These are phyloP conservation scores for Redunca redunca DNA, from an alignment of 2,113 vertebrate genomes.

Conservation along the genomic window DNA sequence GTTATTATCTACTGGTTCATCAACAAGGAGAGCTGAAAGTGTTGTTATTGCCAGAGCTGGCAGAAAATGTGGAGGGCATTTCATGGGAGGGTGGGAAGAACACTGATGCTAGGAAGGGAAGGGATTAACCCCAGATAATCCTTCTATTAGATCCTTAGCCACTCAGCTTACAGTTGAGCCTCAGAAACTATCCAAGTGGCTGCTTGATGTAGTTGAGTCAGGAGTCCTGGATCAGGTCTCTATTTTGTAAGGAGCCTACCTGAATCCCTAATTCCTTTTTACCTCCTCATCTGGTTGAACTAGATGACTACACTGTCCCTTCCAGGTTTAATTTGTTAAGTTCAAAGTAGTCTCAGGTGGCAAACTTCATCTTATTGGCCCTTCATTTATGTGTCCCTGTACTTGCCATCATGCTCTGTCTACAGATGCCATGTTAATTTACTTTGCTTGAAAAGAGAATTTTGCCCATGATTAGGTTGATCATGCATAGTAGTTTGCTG, in stretches of 20 bases:
- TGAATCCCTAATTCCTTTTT: neutral
- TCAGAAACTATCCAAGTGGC: neutral
- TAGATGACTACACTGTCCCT: neutral
- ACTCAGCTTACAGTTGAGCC: neutral
- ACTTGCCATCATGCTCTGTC: neutral
- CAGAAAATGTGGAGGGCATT: neutral
- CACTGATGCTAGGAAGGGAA: neutral
- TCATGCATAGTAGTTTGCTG: neutral
- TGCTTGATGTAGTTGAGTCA: neutral
- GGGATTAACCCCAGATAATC: neutral
- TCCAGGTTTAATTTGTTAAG: neutral
- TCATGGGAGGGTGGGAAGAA: neutral
- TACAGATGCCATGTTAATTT: neutral
- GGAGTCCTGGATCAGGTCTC: neutral
- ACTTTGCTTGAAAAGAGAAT: neutral
- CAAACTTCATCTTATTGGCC: neutral
- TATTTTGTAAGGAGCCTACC: neutral
- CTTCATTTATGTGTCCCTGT: neutral
- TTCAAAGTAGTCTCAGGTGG: neutral
- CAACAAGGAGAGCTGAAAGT: neutral
- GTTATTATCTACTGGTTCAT: neutral
- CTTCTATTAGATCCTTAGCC: neutral
- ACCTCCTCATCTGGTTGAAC: neutral
- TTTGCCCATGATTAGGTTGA: neutral
- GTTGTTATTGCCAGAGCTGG: neutral